Base-by-base conservation (phyloP, 2,888 invertebrate species). In the Dioctria rufipes region DNA sequence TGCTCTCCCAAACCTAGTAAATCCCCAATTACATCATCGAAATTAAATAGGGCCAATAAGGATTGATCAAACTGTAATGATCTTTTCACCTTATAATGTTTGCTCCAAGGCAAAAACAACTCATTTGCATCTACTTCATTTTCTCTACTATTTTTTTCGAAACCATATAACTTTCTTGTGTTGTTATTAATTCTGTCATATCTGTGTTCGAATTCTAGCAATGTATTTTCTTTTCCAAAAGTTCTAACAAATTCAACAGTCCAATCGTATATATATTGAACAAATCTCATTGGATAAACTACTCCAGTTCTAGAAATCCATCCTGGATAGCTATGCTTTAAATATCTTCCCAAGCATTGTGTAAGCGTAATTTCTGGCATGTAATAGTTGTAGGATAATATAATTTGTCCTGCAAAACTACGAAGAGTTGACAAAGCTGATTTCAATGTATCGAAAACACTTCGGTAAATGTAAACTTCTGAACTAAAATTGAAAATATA, bases 401-500 rank as follows among this genome's bases (percentile, higher is more conserved):
- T 3, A 6, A 69, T 25, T 49, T 69, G 49, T 3, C 49, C 25
- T 8, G 69, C 69, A 37, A 69, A 6, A 25, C 3, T 49, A 49
- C 69, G 69, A 4, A 69, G 25, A 5, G 37, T 49, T 37, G 46
- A 69, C 6, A 69, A 4, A n/a, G 11, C 8, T 3, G 49, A 8
- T 37, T 49, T 69, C 2, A 69, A 4, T 3, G 11, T 49, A 25
- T 49, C 43, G 11, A 49, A 49, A 3, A 49, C 69, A 9, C 8
- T 46, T 49, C 39, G n/a, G 69, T 69, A 69, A 13, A 69, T 69
- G 49, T 39, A 37, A 9, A 39, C 9, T 8, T 69, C 69, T 5
- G 51, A 40, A 42, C 67, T 67, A 42, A 8, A 67, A 67, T 25
- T 25, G 25, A 25, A 8, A 67, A 4, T 11, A 54, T 8, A 46